A percentile compares a stretch with the other conserved stretches of the same genome.
Evolutionary conservation across 2,113 vertebrate species (phyloP).

Genomic region (Bos taurus): ARS-UCD2.0 NC_037334.1:77723501-77724000

Average conservation of each 20-base stretch:
- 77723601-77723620: background rate
- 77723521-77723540: background rate
- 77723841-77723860: background rate
- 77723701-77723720: no score
- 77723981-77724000: no score
- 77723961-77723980: no score
- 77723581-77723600: background rate
- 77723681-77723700: no score
- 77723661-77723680: no score
- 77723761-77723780: no score
- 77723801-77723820: no score
- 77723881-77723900: background rate
- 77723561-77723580: background rate
- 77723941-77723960: background rate
- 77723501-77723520: background rate
- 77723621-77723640: background rate
- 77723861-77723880: background rate
- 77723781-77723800: no score
- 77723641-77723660: no score
- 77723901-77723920: background rate
- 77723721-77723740: no score
- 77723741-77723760: no score
- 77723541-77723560: background rate
- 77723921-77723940: background rate
- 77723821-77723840: background rate